A percentile compares a stretch with the other conserved stretches of the same genome.
Evolutionary conservation across 2,113 vertebrate species (phyloP).

Genomic region (Corapipo altera): DNA sequence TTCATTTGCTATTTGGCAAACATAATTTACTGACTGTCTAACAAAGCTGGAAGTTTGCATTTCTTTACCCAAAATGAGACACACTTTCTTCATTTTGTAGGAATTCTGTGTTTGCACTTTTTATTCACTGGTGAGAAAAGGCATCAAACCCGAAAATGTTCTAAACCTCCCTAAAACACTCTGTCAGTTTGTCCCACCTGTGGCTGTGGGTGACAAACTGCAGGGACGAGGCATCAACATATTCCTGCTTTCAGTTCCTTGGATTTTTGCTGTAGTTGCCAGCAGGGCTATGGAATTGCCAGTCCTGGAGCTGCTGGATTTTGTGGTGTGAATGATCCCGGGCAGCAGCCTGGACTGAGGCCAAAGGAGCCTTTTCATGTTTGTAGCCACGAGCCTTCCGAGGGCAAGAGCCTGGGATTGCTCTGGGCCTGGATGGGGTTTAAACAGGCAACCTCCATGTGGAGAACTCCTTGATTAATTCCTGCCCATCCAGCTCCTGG

Average conservation of each 20-base stretch:
- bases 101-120: background rate
- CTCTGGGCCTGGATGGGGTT: background rate
- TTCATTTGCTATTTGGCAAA: constrained; percentile 21
- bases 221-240: background rate
- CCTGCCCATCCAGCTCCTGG: background rate
- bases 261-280: background rate
- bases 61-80: background rate
- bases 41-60: background rate
- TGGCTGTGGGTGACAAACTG: background rate
- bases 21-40: background rate
- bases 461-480: constrained; percentile 28
- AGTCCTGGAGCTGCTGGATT: background rate
- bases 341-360: constrained; percentile 9
- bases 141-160: background rate
- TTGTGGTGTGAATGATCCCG: background rate
- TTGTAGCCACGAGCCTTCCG: background rate
- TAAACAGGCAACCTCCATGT: background rate
- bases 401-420: background rate
- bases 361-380: background rate
- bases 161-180: background rate
- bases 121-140: background rate
- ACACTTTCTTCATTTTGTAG: background rate
- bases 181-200: background rate
- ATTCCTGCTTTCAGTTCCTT: background rate
- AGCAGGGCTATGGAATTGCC: background rate